These are phyloP conservation scores for Bergia sp. DNA, from an alignment of 92 coral and sea anemone species.

Conservation along the genomic window DNA sequence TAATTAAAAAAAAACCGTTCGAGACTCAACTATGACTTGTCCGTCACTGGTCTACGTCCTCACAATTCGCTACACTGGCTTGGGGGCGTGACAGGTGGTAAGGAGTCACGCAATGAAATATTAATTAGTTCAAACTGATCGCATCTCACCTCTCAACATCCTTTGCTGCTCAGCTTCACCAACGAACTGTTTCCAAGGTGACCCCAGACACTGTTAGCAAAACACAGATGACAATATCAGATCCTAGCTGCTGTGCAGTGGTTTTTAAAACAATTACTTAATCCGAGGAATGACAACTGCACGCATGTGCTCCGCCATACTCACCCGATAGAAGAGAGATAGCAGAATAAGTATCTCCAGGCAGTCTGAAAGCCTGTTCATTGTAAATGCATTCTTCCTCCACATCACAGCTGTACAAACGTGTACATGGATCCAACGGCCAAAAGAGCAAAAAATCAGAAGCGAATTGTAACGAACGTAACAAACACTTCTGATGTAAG, in stretches of 20 bases:
- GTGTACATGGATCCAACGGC: background rate
- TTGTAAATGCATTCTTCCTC: background rate
- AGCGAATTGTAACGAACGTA: background rate
- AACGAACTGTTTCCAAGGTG: background rate
- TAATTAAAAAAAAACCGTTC: too few species aligned
- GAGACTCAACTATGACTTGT: background rate
- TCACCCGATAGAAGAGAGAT: background rate
- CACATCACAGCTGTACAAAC: background rate
- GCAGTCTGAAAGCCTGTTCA: background rate
- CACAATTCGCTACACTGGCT: background rate
- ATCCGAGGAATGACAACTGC: background rate
- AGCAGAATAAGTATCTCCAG: background rate
- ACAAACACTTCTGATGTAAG: background rate
- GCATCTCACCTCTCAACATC: conserved; percentile 2
- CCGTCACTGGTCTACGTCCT: background rate
- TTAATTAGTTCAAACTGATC: background rate
- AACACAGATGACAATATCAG: background rate
- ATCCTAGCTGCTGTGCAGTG: background rate
- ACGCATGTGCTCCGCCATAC: background rate
- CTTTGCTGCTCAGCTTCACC: background rate
- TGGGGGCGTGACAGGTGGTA: conserved; percentile 19
- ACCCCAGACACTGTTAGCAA: conserved; percentile 3
- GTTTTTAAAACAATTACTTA: background rate
- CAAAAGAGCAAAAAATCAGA: background rate
- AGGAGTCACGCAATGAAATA: conserved; percentile 17